Conservation (phyloP, 2,113 vertebrate species). For the Scopus umbretta region DNA sequence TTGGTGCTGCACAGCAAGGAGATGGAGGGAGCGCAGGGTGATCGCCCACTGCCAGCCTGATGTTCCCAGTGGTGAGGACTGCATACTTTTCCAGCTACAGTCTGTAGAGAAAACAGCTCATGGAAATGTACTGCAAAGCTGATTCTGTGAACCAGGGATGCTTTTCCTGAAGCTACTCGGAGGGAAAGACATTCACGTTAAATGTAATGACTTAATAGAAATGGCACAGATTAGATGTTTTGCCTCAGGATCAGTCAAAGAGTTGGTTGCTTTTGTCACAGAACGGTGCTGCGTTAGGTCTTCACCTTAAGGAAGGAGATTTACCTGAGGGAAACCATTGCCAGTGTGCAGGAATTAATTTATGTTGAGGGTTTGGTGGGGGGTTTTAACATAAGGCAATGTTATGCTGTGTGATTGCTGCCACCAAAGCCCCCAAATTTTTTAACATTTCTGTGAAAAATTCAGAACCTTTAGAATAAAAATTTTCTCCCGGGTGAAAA, state of each 20-base stretch:
- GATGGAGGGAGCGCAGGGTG: rapidly evolving
- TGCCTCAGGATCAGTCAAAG: neutral
- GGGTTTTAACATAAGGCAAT: neutral
- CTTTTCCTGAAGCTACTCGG: neutral
- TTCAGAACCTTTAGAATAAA: neutral
- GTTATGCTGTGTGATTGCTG: neutral
- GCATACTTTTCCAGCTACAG: neutral
- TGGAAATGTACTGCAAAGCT: neutral
- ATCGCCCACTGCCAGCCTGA: neutral
- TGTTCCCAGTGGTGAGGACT: rapidly evolving
- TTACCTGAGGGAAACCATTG: neutral
- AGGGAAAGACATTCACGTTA: neutral
- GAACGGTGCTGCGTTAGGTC: neutral
- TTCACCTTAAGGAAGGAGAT: neutral
- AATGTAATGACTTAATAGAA: neutral
- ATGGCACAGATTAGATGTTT: neutral
- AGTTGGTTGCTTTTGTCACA: neutral
- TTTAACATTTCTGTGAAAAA: neutral
- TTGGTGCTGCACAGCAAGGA: rapidly evolving
- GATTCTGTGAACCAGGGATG: neutral
- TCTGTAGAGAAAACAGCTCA: neutral
- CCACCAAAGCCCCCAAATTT: neutral
- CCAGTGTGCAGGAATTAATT: neutral
- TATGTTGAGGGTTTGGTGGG: neutral
- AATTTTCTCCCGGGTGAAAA: neutral